Base-by-base conservation (phyloP, 2,888 invertebrate genomes). In the Rotaria sp. region DNA sequence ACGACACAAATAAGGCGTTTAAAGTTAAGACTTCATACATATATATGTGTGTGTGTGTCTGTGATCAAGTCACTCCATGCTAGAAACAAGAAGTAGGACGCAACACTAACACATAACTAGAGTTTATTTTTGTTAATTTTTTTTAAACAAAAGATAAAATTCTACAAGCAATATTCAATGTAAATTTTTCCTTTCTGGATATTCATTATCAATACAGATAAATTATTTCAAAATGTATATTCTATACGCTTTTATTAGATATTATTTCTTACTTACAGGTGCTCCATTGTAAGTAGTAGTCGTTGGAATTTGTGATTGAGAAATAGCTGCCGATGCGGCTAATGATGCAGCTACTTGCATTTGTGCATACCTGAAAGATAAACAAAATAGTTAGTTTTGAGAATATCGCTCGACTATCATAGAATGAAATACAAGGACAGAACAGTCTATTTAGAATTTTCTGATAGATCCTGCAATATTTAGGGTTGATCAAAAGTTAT, bases 51-150 rank as follows among this genome's bases (percentile, higher is more conserved):
- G 30, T 52, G 8, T 41, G 24, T 52, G 52, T 52, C 21, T 52
- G 52, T 67, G 67, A 18, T 67, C 35, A 67, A 35, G 67, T 67
- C 15, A 67, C 67, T 35, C 67, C 67, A 67, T 67, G 67, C 67
- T 67, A 67, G 67, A 67, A 67, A 67, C 67, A 67, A 67, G 67
- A 67, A 67, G 26, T 35, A 67, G 67, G 35, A 67, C 67, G 67
- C 67, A 30, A 67, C 1, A 67, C 67, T 35, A 52, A 52, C 52
- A 52, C 8, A 52, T 52, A 3, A 52, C 52, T 52, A 52, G n/a
- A 24, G 52, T 52, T 52, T 48, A 13, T 48, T 11, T 48, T 48
- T 45, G 5, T 5, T 45, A 45, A 45, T 45, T 5, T 13, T 50
- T 50, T 4, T 50, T 50, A n/a, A n/a, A n/a, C n/a, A n/a, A n/a